phyloP scores from a whole-genome alignment of 2,113 vertebrate genomes.

The Motacilla alba region DNA sequence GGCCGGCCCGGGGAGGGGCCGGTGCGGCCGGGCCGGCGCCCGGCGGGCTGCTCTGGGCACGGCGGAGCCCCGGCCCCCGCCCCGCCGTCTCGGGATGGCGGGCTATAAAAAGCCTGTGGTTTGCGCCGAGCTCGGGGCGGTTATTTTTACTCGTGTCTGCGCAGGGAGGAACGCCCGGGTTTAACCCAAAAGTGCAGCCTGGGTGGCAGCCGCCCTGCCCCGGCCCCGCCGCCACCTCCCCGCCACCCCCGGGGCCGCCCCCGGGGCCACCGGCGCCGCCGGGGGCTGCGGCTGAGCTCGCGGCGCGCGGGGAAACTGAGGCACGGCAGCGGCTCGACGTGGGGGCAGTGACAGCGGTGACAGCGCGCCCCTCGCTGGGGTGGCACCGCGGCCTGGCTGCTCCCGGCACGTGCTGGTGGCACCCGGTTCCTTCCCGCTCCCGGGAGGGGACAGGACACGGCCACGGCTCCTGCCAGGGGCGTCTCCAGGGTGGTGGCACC shows the following conservation, averaged over 20 bases:
- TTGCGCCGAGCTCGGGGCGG: constrained; percentile 23
- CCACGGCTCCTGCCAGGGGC: rapidly evolving
- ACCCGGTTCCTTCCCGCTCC: rapidly evolving
- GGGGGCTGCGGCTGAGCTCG: rapidly evolving
- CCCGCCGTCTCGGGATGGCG: constrained; percentile 32
- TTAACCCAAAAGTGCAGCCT: constrained; percentile 54
- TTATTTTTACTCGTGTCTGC: constrained; percentile 61
- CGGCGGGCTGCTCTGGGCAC: not conserved
- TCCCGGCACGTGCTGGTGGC: rapidly evolving
- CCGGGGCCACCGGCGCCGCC: rapidly evolving
- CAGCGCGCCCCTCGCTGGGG: not conserved
- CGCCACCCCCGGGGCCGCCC: no score
- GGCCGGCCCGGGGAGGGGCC: not conserved
- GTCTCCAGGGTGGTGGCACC: not conserved
- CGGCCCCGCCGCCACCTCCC: not conserved
- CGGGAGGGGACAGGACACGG: rapidly evolving
- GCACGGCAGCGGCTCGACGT: not conserved
- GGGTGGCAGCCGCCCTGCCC: not conserved
- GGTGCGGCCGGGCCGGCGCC: not conserved
- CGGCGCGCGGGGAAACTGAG: not conserved
- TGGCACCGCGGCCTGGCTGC: rapidly evolving
- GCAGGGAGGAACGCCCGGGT: constrained; percentile 50
- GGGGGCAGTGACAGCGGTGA: rapidly evolving
- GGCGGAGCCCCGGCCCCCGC: constrained; percentile 8
- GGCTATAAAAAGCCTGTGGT: constrained; percentile 64